phyloP scores from a whole-genome alignment of 1,140 invertebrate species.

The Bombus vancouverensis region DNA sequence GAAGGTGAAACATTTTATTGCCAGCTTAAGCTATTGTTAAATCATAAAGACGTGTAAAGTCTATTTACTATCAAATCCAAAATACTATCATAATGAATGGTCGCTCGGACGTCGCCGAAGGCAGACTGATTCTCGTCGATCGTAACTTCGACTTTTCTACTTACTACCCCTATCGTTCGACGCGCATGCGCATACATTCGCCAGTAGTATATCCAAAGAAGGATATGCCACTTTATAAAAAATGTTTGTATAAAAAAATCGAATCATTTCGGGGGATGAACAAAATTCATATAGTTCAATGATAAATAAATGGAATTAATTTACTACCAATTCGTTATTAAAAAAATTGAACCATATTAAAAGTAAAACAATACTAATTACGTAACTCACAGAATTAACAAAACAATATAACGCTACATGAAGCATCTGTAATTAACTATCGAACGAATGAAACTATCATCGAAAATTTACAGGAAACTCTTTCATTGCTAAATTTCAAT shows the following conservation, averaged over 20 bases:
- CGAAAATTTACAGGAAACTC: no score
- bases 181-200: not conserved
- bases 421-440: not conserved
- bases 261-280: not conserved
- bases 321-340: no score
- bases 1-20: not conserved
- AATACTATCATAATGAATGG: no score
- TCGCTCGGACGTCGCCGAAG: not conserved
- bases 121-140: constrained; percentile 8
- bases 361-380: no score
- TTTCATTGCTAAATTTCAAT: not conserved
- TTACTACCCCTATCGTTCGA: not conserved
- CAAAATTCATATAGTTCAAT: not conserved
- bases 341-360: not conserved
- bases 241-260: not conserved
- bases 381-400: not conserved
- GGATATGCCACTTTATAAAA: not conserved
- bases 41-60: not conserved
- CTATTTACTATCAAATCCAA: no score
- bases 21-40: not conserved
- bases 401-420: not conserved
- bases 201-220: not conserved
- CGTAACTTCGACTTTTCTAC: not conserved
- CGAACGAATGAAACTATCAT: no score
- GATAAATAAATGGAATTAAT: not conserved